Evolutionary conservation across 2,113 vertebrate genomes (phyloP), one percentile per base, ranked within the genome.

Genomic region (Panthera uncia): DNA sequence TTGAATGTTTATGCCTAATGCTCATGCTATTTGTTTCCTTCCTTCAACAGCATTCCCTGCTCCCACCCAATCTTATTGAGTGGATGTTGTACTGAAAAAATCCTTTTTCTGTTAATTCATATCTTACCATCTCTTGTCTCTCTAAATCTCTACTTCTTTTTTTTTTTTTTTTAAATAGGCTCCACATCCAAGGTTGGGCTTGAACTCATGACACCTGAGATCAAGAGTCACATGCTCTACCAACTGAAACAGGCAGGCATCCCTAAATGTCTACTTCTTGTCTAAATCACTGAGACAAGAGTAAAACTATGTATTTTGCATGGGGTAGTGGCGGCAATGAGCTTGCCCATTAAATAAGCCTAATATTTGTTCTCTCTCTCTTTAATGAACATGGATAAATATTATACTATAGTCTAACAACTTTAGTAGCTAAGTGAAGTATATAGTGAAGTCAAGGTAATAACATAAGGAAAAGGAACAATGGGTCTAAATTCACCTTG

Each of bases 321-420:
- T 94, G n/a, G 7, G 3, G 38, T 33, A 76, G 27, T 71, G 78
- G 36, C 23, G 66, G 31, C n/a, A 93, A 97, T 83, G n/a, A 66
- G 45, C n/a, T 97, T 97, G 18, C 38, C 57, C 61, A 81, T 89
- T 95, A 89, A 95, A 93, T 12, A 68, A 86, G 18, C 1, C 65
- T 89, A 76, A 96, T 96, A 92, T 81, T 79, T 95, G 50, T 27
- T 74, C 23, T 86, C 11, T 91, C 36, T 89, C 50, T 97, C 33
- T 91, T 94, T 97, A 96, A 96, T 92, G 66, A 86, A 97, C 85
- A 93, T 95, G 36, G 61, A 76, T 97, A 95, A 96, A 96, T 68
- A 94, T 79, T 94, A 61, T 65, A 33, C 36, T 74, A 33, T 79
- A 89, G 21, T 29, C 86, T 86, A 93, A 87, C 48, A 96, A 79